These are phyloP conservation scores for Serilophus lunatus DNA, from an alignment of 2,113 vertebrate genomes.

Conservation along the genomic window DNA sequence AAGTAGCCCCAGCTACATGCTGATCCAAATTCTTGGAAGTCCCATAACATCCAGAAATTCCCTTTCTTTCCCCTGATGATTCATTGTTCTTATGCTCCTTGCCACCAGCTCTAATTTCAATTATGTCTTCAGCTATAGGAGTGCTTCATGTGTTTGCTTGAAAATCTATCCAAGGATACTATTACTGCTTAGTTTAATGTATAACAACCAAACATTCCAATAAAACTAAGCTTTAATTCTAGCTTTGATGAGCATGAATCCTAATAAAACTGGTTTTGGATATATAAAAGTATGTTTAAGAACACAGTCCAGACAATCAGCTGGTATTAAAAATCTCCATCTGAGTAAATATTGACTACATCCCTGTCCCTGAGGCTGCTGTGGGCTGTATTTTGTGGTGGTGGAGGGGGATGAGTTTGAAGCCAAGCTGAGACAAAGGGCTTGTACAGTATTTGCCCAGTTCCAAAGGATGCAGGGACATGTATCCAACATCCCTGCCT, in stretches of 20 bases:
- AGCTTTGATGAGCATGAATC: not conserved
- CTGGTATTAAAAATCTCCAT: not conserved
- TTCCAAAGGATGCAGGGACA: not conserved
- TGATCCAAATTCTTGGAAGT: too few species aligned
- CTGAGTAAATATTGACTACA: not conserved
- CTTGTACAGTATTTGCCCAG: not conserved
- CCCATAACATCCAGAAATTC: conserved; percentile 34
- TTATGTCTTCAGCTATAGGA: not conserved
- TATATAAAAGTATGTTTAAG: not conserved
- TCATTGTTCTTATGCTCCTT: not conserved
- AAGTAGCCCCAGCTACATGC: too few species aligned
- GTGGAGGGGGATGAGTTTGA: not conserved
- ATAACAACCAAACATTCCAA: not conserved
- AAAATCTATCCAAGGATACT: not conserved
- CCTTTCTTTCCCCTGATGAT: not conserved
- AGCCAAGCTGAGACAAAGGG: not conserved
- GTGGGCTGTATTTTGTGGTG: not conserved
- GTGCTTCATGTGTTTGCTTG: not conserved
- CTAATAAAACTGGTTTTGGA: not conserved
- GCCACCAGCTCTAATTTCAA: not conserved
- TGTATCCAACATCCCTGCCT: not conserved
- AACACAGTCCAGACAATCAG: not conserved
- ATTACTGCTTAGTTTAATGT: not conserved
- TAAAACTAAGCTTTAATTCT: not conserved
- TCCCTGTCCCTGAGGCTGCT: fast-evolving